Evolutionary conservation across 2,797 vertebrate species (phyloP), one percentile per base, ranked within the genome.

Genomic region (Malurus splendens): DNA sequence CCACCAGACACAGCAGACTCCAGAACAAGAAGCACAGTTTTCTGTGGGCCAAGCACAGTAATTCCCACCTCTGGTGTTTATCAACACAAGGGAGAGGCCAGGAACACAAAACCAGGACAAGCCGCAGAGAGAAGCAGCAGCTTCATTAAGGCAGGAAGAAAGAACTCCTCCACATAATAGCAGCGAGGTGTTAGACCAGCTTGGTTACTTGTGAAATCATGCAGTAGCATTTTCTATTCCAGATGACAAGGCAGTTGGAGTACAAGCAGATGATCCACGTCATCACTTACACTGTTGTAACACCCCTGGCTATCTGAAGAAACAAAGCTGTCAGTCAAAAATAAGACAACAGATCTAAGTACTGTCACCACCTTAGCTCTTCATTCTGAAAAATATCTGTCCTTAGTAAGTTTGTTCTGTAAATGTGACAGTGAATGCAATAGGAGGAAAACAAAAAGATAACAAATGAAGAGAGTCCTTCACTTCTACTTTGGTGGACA

Each of bases 141-240:
- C 66, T 42, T 75, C 56, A 87, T 51, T 24, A 57, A 80, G n/a
- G 51, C 22, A 87, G 20, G 59, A 82, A 66, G 55, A 57, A 90
- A 59, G 39, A 61, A 25, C 54, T 78, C 55, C 54, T 80, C 62
- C 28, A 17, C 2, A 2, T 68, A 73, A 81, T 1, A 76, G 56
- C 60, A 84, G 56, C 2, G 15, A 92, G 82, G 89, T 6, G 66
- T 87, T 45, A 89, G 90, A 90, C 89, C 82, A 86, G 89, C 85
- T 44, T 47, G 61, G 79, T n/a, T 87, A 89, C 87, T 89, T 75
- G 79, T 87, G 85, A 93, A 90, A 94, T 72, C 62, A n/a, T 17
- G 33, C 0, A 0, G 38, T 4, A 68, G 79, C 55, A 47, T 66
- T 39, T 80, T 81, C 62, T 81, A 10, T 77, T 87, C 82, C 87